Evolutionary conservation across 2,888 invertebrate species (phyloP), one percentile per base, ranked within the genome.

Genomic region (Athrips mouffetella): DNA sequence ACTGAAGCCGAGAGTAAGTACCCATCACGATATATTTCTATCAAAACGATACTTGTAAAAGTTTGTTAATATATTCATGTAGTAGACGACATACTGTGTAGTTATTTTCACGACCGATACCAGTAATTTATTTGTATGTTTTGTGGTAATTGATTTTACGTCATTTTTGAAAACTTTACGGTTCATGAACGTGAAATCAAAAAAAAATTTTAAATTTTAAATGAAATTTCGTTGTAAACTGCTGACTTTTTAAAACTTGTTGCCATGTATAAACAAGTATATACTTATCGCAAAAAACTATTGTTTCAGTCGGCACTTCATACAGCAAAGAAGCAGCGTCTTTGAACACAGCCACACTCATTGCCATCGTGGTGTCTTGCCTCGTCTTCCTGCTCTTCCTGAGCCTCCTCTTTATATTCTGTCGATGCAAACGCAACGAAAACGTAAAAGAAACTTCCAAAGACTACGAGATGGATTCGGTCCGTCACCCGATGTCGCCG

Each of bases 381-480:
- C 91, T 94, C 49, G 93, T 95, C 6, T 93, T 94, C 70, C 89
- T 94, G 3, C 82, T 95, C 1, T 94, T 94, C 74, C 90, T 93
- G 44, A 92, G 92, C 18, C 45, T 52, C 4, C 81, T 96, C 50
- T 89, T 95, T 62, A 91, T 96, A 70, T 96, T 96, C 89, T 96
- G 96, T 71, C 93, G 94, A 52, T 95, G 96, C 79, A 94, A 94
- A 65, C 91, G 94, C 52, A 93, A 93, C 68, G 94, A 94, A 69
- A 92, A 92, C 62, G 95, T 95, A 76, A 95, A 96, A 78, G 93
- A 95, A 57, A 92, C 92, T 60, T 91, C 94, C 21, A 97, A 97
- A 81, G 96, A 96, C 76, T 96, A 96, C 76, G 96, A 96, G 86
- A 94, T 96, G 94, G 96, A 96, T 71, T 93, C 95, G 0, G 94